Base-by-base conservation (phyloP, 2,888 invertebrate species). In the Synanthedon formicaeformis region DNA sequence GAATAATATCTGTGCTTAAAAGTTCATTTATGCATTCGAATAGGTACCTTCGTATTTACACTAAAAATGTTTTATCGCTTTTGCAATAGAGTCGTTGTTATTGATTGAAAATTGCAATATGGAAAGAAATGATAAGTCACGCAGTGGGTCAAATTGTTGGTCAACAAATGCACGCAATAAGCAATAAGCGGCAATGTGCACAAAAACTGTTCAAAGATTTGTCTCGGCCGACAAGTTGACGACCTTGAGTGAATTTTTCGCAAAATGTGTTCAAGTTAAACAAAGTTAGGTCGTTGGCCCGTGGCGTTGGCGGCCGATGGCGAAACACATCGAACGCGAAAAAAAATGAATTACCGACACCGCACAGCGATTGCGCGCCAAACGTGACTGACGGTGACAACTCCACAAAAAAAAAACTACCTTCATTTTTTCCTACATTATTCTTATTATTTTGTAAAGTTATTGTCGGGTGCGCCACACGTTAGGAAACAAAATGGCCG, bases 221-320 rank as follows among this genome's bases (percentile, higher is more conserved):
- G 85, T 80, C 73, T 77, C 84, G 79, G 72, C 73, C 67, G 63
- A 71, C 73, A 72, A 75, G 71, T 69, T 64, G 69, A 64, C 60
- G 77, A 73, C 85, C 85, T 84, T 84, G 81, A 64, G 57, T 62
- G 61, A 56, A 64, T 71, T 75, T 82, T 81, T 81, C 79, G 80
- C 78, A 74, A 80, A 80, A 61, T 62, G 56, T 62, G 56, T 55
- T 58, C 58, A 59, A 60, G 57, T 65, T 60, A 69, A 72, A 68
- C 60, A 70, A 66, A 65, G 63, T 55, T 62, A 65, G 76, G 77
- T 74, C 75, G 66, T 63, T 67, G 74, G 73, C 75, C 79, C 75
- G 76, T 69, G 66, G 45, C 13, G 58, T 76, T 70, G 67, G 45
- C 45, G 58, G 51, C 56, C 55, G 52, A 48, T 59, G 54, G 50